phyloP scores from a whole-genome alignment of 1,140 invertebrate species.

The Nymphalis io region DNA sequence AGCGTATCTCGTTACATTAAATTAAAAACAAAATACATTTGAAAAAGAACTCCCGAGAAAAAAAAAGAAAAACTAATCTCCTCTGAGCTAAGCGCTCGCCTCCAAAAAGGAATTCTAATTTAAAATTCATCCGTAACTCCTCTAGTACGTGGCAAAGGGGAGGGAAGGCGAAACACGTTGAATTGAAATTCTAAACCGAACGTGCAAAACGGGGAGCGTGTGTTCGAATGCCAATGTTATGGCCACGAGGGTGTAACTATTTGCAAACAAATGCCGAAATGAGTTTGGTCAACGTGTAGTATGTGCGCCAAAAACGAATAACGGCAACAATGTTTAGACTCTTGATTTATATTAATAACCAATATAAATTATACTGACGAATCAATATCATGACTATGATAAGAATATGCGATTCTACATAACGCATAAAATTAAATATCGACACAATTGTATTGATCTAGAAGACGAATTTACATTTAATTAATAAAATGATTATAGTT shows the following conservation, averaged over 20 bases:
- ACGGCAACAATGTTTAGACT: slow-evolving; percentile 35
- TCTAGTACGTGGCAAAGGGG: slow-evolving; percentile 59
- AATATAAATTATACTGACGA: neutral
- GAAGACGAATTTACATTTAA: too few species aligned
- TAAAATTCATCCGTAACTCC: slow-evolving; percentile 64
- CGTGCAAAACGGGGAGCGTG: slow-evolving; percentile 52
- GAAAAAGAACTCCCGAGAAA: slow-evolving; percentile 30
- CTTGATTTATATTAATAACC: neutral
- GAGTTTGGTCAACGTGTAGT: slow-evolving; percentile 45
- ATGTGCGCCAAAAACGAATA: slow-evolving; percentile 35
- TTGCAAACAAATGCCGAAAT: slow-evolving; percentile 53
- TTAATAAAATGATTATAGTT: too few species aligned
- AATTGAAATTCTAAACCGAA: slow-evolving; percentile 70
- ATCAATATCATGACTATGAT: too few species aligned
- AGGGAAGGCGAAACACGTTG: slow-evolving; percentile 57
- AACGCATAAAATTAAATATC: too few species aligned
- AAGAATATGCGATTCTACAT: too few species aligned
- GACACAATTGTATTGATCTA: too few species aligned
- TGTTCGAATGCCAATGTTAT: slow-evolving; percentile 61
- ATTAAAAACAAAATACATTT: slow-evolving; percentile 44
- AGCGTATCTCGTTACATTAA: slow-evolving; percentile 37
- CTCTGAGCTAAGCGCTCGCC: slow-evolving; percentile 42
- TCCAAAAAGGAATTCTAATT: slow-evolving; percentile 63
- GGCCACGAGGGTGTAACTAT: slow-evolving; percentile 35
- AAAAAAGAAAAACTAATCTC: slow-evolving; percentile 41